Conservation (phyloP, 2,888 invertebrate genomes). For the Allophyes oxyacanthae region DNA sequence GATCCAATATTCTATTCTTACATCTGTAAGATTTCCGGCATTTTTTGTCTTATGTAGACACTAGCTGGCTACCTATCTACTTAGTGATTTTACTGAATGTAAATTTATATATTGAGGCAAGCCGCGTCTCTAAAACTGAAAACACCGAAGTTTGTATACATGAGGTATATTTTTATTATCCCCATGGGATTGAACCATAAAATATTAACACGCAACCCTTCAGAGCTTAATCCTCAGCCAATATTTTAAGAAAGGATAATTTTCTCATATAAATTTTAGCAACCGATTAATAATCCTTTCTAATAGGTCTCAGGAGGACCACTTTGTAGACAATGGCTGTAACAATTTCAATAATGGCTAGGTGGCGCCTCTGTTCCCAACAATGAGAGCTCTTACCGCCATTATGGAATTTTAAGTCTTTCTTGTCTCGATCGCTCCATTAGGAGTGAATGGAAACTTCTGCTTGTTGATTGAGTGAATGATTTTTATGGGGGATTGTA, state of each 20-base stretch:
- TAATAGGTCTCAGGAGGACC: slow-evolving; percentile 58
- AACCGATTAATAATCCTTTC: slow-evolving; percentile 54
- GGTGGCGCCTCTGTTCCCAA: slow-evolving; percentile 42
- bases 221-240: slow-evolving; percentile 26
- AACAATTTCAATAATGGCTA: slow-evolving; percentile 66
- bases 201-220: slow-evolving; percentile 34
- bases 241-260: slow-evolving; percentile 48
- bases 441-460: slow-evolving; percentile 49
- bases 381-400: slow-evolving; percentile 53
- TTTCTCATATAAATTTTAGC: slow-evolving; percentile 47
- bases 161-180: not conserved
- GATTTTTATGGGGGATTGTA: slow-evolving; percentile 4
- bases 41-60: too few relatives aligned
- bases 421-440: slow-evolving; percentile 56
- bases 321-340: slow-evolving; percentile 53
- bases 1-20: too few relatives aligned
- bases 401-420: slow-evolving; percentile 60
- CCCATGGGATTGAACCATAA: slow-evolving; percentile 22
- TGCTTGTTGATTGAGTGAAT: slow-evolving; percentile 22
- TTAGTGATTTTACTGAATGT: too few relatives aligned
- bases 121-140: too few relatives aligned
- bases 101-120: too few relatives aligned
- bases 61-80: too few relatives aligned
- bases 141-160: too few relatives aligned
- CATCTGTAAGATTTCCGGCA: too few relatives aligned